A percentile compares a stretch with the other conserved stretches of the same genome.
Conservation (phyloP, 2,113 vertebrate genomes). For the Muscicapa adusta region DNA sequence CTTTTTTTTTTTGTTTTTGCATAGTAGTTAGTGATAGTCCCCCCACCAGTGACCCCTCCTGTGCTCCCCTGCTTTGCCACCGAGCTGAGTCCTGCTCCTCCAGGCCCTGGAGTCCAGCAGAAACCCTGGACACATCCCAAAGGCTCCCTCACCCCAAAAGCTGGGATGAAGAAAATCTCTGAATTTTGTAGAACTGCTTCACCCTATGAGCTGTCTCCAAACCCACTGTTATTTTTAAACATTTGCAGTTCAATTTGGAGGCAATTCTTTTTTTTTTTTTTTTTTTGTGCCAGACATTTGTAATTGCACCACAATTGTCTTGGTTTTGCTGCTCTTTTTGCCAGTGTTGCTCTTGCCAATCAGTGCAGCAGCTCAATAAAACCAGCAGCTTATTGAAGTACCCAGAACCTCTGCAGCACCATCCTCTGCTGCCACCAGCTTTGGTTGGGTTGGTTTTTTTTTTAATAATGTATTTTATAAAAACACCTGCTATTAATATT, state of each 20-base stretch:
- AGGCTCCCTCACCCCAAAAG: not conserved
- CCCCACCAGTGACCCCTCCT: constrained; percentile 45
- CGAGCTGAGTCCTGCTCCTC: constrained; percentile 42
- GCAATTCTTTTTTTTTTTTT: not conserved
- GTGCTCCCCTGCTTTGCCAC: constrained; percentile 56
- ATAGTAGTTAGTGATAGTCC: constrained; percentile 74
- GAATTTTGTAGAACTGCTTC: not conserved
- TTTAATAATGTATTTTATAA: constrained; percentile 54
- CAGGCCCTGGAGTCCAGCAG: not conserved
- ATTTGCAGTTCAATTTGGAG: not conserved
- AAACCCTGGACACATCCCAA: not conserved
- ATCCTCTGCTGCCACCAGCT: constrained; percentile 27
- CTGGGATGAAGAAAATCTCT: not conserved
- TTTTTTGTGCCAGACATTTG: not conserved
- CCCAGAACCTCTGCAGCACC: constrained; percentile 28
- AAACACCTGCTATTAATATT: constrained; percentile 73
- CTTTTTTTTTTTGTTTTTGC: constrained; percentile 70
- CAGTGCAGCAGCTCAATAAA: constrained; percentile 55
- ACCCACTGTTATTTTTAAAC: not conserved
- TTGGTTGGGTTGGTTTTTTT: not conserved
- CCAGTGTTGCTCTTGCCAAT: constrained; percentile 25
- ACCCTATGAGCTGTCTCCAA: not conserved
- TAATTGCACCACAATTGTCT: not conserved
- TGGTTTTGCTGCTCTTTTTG: not conserved
- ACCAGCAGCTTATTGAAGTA: not conserved